phyloP scores from a whole-genome alignment of 2,888 invertebrate species.

The Actias luna region DNA sequence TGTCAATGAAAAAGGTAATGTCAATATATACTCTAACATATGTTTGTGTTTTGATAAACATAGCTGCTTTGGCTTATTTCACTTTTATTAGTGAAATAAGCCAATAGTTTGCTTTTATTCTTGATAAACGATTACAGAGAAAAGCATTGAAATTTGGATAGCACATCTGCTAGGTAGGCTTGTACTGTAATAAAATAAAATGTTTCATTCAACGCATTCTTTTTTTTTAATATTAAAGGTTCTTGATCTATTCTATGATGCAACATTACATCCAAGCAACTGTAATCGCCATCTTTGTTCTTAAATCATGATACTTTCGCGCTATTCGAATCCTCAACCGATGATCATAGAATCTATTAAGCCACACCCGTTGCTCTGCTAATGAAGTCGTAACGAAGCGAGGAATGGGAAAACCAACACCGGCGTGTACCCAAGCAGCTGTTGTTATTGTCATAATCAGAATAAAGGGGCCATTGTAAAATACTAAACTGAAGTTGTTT shows the following conservation, averaged over 20 bases:
- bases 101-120: no score
- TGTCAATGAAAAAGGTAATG: not conserved
- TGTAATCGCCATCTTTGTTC: constrained; percentile 11
- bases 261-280: not conserved
- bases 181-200: not conserved
- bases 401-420: constrained; percentile 63
- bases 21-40: not conserved
- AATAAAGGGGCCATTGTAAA: constrained; percentile 48
- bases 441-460: constrained; percentile 63
- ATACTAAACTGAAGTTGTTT: constrained; percentile 44
- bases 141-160: no score
- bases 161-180: no score
- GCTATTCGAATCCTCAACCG: constrained; percentile 18
- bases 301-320: constrained; percentile 2
- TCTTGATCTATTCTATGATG: not conserved
- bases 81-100: no score
- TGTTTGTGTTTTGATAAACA: not conserved
- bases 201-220: not conserved
- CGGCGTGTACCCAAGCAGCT: constrained; percentile 54
- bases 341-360: constrained; percentile 26
- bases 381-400: constrained; percentile 72
- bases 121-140: no score
- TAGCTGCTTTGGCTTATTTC: no score
- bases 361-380: constrained; percentile 48
- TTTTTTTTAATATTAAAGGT: not conserved